Conservation (phyloP, 1,140 invertebrate species). For the Halictus rubicundus region DNA sequence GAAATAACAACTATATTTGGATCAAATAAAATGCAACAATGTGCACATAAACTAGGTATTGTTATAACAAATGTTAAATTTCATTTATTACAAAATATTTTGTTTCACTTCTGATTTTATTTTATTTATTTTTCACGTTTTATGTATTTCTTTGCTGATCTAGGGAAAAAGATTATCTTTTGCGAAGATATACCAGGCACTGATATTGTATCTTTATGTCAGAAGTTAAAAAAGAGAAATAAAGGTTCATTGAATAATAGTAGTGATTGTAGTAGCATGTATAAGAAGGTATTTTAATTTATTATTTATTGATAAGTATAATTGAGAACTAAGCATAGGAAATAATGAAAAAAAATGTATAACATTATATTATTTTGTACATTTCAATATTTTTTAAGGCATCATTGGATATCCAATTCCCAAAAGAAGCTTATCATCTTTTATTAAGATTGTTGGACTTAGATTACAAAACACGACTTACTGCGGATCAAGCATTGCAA, state of each 20-base stretch:
- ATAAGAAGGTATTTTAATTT: conserved; percentile 69
- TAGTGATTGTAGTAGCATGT: conserved; percentile 44
- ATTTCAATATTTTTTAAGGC: no score
- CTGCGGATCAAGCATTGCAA: conserved; percentile 86
- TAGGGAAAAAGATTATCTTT: conserved; percentile 78
- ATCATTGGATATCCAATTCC: conserved; percentile 77
- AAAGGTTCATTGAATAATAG: conserved; percentile 48
- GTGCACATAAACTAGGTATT: conserved; percentile 87
- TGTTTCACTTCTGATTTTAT: no score
- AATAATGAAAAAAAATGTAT: no score
- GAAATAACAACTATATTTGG: conserved; percentile 93
- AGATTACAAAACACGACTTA: conserved; percentile 87
- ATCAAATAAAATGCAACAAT: conserved; percentile 84
- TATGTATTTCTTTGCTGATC: conserved; percentile 49
- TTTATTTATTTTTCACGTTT: conserved; percentile 49
- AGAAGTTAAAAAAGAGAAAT: conserved; percentile 72
- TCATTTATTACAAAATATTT: no score
- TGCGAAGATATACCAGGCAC: conserved; percentile 70
- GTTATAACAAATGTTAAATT: no score
- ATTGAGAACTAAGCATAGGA: no score
- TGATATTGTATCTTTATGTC: conserved; percentile 73
- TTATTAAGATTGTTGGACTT: conserved; percentile 88
- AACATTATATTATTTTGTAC: no score
- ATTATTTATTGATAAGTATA: conserved; percentile 43
- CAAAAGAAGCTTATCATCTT: conserved; percentile 87